Percentiles rank a stretch among this genome's conserved stretches.
phyloP scores from a whole-genome alignment of 1,140 invertebrate genomes.

The Ptiloglossa arizonensis region DNA sequence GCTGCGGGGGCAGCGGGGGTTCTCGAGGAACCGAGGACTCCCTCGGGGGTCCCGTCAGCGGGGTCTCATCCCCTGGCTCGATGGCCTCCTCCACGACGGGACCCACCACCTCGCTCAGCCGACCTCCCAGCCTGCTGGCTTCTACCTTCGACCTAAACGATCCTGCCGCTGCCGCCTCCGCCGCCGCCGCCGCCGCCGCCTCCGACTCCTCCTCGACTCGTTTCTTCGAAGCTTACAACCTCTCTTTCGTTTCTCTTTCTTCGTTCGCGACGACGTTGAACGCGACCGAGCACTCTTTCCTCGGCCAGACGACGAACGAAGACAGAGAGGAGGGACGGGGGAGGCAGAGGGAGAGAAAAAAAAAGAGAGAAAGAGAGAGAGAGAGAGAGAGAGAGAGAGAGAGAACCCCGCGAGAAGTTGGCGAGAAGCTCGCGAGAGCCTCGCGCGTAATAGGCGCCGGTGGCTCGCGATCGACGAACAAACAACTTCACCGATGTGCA shows the following conservation, averaged over 20 bases:
- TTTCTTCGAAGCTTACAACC: neutral
- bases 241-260: conserved; percentile 1
- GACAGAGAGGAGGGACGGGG: no score
- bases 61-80: conserved; percentile 81
- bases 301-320: no score
- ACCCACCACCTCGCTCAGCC: conserved; percentile 81
- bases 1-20: conserved; percentile 65
- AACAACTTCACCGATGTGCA: neutral
- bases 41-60: conserved; percentile 80
- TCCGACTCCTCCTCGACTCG: conserved; percentile 37
- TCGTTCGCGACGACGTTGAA: neutral
- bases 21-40: conserved; percentile 71
- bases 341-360: no score
- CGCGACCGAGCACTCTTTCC: conserved; percentile 16
- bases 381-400: no score
- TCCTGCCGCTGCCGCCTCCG: no score
- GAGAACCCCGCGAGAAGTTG: no score
- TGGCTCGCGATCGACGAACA: conserved; percentile 25
- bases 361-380: no score
- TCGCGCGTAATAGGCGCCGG: neutral
- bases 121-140: conserved; percentile 81
- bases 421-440: neutral
- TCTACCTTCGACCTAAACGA: conserved; percentile 64
- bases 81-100: conserved; percentile 82
- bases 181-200: no score